Conservation (phyloP, 2,797 vertebrate genomes). For the Cryptoprocta ferox region DNA sequence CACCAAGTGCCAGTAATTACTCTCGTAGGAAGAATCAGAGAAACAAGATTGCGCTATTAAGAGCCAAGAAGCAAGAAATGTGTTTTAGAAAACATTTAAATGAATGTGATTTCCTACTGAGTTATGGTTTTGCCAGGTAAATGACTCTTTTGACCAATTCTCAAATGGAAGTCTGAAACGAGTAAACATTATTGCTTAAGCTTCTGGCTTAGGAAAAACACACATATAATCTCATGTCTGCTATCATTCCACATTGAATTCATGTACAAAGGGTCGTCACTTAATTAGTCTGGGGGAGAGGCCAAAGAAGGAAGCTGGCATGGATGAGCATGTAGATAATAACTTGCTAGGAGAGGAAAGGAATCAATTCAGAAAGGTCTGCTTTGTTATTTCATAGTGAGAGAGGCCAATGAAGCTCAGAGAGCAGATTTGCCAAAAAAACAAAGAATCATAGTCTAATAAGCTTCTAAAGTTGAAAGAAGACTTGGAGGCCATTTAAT, state of each 20-base stretch:
- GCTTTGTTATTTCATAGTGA: neutral
- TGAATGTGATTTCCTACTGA: conserved; percentile 48
- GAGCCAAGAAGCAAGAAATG: conserved; percentile 1
- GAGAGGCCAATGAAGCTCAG: neutral
- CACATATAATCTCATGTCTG: neutral
- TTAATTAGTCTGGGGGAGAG: neutral
- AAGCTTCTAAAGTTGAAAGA: conserved; percentile 21
- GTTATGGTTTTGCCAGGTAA: conserved; percentile 46
- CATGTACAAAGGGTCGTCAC: neutral
- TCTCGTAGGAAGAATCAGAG: conserved; percentile 20
- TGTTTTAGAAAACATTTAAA: conserved; percentile 55
- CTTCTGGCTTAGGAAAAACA: conserved; percentile 10
- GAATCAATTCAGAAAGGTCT: neutral
- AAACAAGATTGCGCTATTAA: conserved; percentile 53
- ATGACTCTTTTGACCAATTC: conserved; percentile 57
- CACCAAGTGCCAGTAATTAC: conserved; percentile 47
- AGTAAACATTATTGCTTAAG: conserved; percentile 32
- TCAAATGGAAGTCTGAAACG: conserved; percentile 20
- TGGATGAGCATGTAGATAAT: neutral
- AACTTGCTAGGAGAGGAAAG: neutral
- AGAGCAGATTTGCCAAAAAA: neutral
- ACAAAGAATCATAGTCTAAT: conserved; percentile 39
- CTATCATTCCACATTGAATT: neutral
- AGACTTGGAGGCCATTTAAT: conserved; percentile 8
- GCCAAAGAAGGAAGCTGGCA: neutral